Evolutionary conservation across 2,797 vertebrate species (phyloP).

Genomic region (Acrossocheilus fasciatus): DNA sequence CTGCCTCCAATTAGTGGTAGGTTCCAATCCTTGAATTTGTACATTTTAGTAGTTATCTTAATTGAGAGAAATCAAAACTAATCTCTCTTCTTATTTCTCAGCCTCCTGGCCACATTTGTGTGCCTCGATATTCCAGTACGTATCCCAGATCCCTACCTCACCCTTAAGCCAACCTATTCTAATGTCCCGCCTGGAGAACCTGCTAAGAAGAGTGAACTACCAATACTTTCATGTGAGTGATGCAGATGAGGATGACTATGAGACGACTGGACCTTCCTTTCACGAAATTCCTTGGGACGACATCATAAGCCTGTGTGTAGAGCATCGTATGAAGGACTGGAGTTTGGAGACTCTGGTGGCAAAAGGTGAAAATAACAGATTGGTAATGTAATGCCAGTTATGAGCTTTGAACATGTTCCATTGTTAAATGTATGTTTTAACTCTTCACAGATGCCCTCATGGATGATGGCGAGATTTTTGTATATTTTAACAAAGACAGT

Average conservation of each 20-base stretch:
- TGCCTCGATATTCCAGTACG: conserved; percentile 82
- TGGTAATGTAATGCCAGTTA: neutral
- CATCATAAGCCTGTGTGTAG: conserved; percentile 86
- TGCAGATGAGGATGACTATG: conserved; percentile 50
- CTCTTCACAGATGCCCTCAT: conserved; percentile 81
- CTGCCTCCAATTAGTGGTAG: conserved; percentile 77
- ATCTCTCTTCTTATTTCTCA: conserved; percentile 60
- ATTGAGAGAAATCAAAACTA: neutral
- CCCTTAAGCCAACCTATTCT: conserved; percentile 83
- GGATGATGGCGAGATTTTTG: conserved; percentile 85
- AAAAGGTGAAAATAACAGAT: conserved; percentile 77
- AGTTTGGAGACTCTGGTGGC: conserved; percentile 71
- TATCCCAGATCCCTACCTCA: conserved; percentile 83
- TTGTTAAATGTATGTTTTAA: neutral
- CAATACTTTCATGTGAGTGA: conserved; percentile 55
- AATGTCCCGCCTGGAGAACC: conserved; percentile 87
- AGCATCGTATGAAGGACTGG: conserved; percentile 94
- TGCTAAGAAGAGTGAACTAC: conserved; percentile 79
- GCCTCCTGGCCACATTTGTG: conserved; percentile 87
- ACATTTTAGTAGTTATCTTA: neutral
- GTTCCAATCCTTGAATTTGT: neutral
- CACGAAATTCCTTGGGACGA: conserved; percentile 89
- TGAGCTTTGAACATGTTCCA: neutral
- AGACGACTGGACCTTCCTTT: conserved; percentile 68
- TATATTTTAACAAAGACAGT: conserved; percentile 85